phyloP scores from a whole-genome alignment of 2,888 invertebrate genomes.

The Sinhomidia bicolor region DNA sequence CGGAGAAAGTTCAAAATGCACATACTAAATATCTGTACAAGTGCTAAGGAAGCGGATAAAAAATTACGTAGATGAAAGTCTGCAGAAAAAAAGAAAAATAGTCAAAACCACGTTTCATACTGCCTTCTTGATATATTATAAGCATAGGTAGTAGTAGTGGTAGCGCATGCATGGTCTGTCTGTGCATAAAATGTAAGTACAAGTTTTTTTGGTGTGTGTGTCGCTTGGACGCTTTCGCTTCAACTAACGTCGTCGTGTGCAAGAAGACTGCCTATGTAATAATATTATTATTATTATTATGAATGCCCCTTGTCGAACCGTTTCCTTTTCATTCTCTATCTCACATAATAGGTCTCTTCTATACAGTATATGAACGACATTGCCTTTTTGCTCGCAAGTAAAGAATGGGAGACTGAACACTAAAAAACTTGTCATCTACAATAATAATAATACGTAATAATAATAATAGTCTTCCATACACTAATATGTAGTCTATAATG shows the following conservation, averaged over 20 bases:
- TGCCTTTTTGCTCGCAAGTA: not conserved
- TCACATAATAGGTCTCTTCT: not conserved
- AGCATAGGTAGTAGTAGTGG: not conserved
- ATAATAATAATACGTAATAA: not conserved
- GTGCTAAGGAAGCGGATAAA: not conserved
- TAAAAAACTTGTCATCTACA: not conserved
- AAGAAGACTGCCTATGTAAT: not conserved
- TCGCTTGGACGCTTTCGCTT: slow-evolving; percentile 49
- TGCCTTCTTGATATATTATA: not conserved
- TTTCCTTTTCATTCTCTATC: not conserved
- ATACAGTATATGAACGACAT: not conserved
- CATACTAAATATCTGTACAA: not conserved
- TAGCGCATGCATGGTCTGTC: too few species aligned
- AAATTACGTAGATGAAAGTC: not conserved
- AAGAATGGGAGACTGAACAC: too few species aligned
- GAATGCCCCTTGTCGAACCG: not conserved
- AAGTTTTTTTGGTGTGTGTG: not conserved
- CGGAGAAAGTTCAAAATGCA: not conserved
- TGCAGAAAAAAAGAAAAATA: not conserved
- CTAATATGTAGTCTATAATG: too few species aligned
- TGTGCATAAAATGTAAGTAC: slow-evolving; percentile 6
- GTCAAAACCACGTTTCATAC: not conserved
- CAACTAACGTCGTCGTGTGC: not conserved
- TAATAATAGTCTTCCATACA: too few species aligned
- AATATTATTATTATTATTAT: not conserved